Base-by-base conservation (phyloP, 2,888 invertebrate species). In the Leptopterna dolabrata region DNA sequence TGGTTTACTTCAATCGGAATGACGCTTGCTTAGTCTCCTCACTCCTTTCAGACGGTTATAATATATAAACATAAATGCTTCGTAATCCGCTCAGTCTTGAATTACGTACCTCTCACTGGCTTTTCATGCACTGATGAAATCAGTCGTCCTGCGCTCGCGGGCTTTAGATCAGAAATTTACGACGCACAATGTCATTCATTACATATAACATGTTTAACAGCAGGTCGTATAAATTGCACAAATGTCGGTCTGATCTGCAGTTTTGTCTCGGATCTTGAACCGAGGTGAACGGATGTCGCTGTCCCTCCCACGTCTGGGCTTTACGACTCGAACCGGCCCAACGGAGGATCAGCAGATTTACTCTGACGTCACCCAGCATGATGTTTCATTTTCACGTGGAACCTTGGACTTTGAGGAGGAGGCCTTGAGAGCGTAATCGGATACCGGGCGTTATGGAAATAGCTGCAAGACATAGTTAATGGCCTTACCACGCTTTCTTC, bases 401-500 rank as follows among this genome's bases (percentile, higher is more conserved):
- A 13, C 2, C 9, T 19, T 19, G 63, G 63, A 24, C 19, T 9
- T 24, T 63, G 27, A 6, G 9, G 27, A 19, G 27, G 63, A 19
- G 27, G 19, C 63, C 63, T 63, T 63, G 63, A 63, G 63, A 63
- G 63, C 63, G 63, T 63, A 63, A 63, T 63, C 63, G 63, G 63
- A 63, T 63, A 24, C 63, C 24, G 4, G 27, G 24, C 19, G 24
- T 0, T 63, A 63, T 63, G 63, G 63, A 9, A 63, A 63, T 63
- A 63, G 63, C 4, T 7, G 63, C 24, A 13, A 19, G 63, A 63
- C 63, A 63, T 63, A 24, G 63, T 63, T 63, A 24, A 63, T 63
- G 63, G 63, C 24, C 27, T 63, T 24, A 63, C 63, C 63, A 24
- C 63, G 63, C 63, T 63, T 63, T 63, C 63, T 24, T 63, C 63